Percentiles rank a stretch among this genome's conserved stretches.
Evolutionary conservation across 2,888 invertebrate genomes (phyloP).

Genomic region (Chironomus tentans): DNA sequence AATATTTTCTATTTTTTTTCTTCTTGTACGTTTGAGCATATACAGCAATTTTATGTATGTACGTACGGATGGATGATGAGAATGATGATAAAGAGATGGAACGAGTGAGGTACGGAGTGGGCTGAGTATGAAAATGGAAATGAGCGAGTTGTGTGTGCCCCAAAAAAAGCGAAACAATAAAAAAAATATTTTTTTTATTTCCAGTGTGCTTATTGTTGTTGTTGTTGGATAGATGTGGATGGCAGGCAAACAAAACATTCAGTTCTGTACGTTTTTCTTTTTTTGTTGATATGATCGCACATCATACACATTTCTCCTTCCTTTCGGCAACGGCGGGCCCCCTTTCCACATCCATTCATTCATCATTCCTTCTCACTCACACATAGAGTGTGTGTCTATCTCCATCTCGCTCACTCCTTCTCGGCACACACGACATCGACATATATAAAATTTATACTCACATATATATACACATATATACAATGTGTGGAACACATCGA

Average conservation of each 20-base stretch:
- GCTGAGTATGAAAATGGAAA: not conserved
- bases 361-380: no score
- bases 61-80: no score
- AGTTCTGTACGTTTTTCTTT: no score
- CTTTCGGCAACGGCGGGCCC: no score
- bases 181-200: not conserved
- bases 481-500: constrained; percentile 1
- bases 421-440: not conserved
- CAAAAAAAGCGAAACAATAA: not conserved
- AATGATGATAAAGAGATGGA: no score
- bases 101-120: not conserved
- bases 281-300: not conserved
- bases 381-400: no score
- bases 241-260: not conserved
- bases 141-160: not conserved
- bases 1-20: no score
- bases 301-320: no score
- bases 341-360: no score
- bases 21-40: no score
- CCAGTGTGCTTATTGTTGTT: not conserved
- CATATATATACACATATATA: not conserved
- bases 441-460: not conserved
- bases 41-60: no score
- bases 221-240: not conserved
- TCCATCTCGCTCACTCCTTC: not conserved